phyloP scores from a whole-genome alignment of 2,113 vertebrate species.

The Tupaia chinensis region DNA sequence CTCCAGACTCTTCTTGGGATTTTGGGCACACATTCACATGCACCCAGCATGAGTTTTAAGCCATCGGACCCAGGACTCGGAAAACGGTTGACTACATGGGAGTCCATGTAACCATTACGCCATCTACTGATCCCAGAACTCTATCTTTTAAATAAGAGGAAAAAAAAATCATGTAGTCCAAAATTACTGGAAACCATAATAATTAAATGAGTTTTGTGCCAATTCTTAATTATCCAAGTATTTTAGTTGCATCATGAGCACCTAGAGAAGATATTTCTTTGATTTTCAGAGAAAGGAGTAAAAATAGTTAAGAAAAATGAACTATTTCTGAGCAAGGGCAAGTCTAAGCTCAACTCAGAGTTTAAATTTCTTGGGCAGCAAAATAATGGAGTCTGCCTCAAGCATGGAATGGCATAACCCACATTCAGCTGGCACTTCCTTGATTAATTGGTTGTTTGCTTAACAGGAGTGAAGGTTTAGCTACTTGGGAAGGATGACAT shows the following conservation, averaged over 20 bases:
- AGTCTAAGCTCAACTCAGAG: conserved; percentile 1
- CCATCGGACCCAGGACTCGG: no score
- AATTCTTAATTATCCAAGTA: not conserved
- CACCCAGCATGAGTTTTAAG: no score
- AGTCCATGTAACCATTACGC: no score
- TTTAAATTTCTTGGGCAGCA: not conserved
- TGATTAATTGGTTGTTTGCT: not conserved
- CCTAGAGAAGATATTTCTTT: not conserved
- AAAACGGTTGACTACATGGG: no score
- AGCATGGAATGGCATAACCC: not conserved
- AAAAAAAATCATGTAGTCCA: not conserved
- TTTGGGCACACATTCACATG: no score
- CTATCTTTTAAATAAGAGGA: not conserved
- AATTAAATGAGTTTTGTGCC: not conserved
- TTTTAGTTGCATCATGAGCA: not conserved
- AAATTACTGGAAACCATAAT: not conserved
- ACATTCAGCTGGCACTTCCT: not conserved
- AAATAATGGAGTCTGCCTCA: not conserved
- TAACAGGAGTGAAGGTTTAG: not conserved
- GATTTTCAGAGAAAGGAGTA: not conserved
- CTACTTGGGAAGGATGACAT: not conserved
- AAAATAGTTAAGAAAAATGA: not conserved
- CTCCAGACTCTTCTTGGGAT: no score
- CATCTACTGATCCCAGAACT: not conserved
- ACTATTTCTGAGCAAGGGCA: not conserved